Percentiles rank a stretch among this genome's conserved stretches.
Evolutionary conservation across 2,797 vertebrate species (phyloP).

Genomic region (Triplophysa bombifrons): DNA sequence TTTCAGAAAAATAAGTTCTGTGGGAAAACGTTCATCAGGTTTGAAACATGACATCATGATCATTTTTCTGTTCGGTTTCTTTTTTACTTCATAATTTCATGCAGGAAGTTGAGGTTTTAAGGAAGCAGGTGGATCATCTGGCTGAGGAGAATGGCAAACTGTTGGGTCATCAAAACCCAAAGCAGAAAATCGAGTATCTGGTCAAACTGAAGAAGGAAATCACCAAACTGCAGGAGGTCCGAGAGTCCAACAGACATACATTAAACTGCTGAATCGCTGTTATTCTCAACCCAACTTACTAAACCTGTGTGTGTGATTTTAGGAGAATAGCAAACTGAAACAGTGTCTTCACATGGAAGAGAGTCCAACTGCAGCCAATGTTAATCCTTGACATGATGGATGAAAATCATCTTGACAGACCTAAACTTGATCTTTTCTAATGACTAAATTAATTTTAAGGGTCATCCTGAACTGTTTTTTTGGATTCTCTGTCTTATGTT

Average conservation of each 20-base stretch:
- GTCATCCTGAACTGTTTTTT: not conserved
- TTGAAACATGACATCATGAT: too few species aligned
- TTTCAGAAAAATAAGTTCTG: too few species aligned
- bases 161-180: conserved; percentile 91
- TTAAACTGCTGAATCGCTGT: not conserved
- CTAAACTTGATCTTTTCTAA: not conserved
- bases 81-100: not conserved
- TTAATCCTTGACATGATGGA: not conserved
- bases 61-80: too few species aligned
- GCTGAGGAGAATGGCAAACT: conserved; percentile 94
- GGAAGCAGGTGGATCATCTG: conserved; percentile 84
- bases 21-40: too few species aligned
- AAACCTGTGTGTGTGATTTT: conserved; percentile 15
- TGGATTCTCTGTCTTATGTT: not conserved
- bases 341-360: conserved; percentile 39
- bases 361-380: not conserved
- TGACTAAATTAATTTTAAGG: not conserved
- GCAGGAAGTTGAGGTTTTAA: conserved; percentile 86
- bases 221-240: conserved; percentile 86
- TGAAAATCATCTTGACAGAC: not conserved
- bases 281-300: not conserved
- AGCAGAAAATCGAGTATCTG: conserved; percentile 95
- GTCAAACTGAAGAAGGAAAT: conserved; percentile 93
- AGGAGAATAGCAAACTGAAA: conserved; percentile 34
- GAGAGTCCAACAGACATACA: not conserved